Conservation (phyloP, 2,113 vertebrate genomes). For the Cephalophus harveyi region DNA sequence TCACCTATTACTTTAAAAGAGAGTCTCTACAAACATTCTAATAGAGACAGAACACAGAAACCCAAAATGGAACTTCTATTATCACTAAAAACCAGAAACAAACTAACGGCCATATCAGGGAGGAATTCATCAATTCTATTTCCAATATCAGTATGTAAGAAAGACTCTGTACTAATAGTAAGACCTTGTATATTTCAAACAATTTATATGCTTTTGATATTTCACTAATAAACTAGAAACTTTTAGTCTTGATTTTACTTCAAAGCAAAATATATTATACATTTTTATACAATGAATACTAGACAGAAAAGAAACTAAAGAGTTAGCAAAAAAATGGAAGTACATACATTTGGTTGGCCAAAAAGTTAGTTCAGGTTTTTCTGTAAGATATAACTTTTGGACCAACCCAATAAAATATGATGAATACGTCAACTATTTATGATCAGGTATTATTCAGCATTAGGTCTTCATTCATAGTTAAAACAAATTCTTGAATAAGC, state of each 20-base stretch:
- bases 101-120: not conserved
- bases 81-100: not conserved
- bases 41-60: not conserved
- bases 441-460: not conserved
- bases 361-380: not conserved
- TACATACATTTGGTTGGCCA: not conserved
- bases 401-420: not conserved
- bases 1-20: not conserved
- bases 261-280: not conserved
- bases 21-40: not conserved
- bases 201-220: not conserved
- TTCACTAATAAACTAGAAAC: not conserved
- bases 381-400: not conserved
- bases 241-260: slow-evolving; percentile 21
- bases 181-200: not conserved
- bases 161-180: not conserved
- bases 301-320: not conserved
- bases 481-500: not conserved
- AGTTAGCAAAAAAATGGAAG: not conserved
- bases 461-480: not conserved
- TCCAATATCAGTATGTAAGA: not conserved
- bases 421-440: not conserved
- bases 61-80: not conserved
- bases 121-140: not conserved
- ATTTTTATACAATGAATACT: not conserved